Evolutionary conservation across 2,113 vertebrate species (phyloP).

Genomic region (Centropristis striata): DNA sequence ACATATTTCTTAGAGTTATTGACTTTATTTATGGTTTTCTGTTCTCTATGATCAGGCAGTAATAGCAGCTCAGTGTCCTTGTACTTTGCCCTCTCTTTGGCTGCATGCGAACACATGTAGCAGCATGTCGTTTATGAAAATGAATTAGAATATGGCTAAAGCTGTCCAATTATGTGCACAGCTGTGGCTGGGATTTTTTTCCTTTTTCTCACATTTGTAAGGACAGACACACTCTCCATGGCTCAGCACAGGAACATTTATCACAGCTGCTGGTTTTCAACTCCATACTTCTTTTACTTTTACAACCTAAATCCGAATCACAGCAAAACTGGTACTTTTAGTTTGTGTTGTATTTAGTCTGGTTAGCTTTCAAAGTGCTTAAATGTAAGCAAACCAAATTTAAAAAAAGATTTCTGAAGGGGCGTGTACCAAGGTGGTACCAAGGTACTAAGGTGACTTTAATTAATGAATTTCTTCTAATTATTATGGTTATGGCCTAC

Average conservation of each 20-base stretch:
- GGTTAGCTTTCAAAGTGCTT: too few species aligned
- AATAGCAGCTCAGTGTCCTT: conserved; percentile 8
- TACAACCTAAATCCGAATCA: too few species aligned
- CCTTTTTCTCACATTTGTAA: neutral
- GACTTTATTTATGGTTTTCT: neutral
- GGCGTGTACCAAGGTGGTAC: too few species aligned
- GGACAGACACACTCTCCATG: neutral
- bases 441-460: too few species aligned
- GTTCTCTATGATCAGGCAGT: conserved; percentile 4
- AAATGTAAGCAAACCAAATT: too few species aligned
- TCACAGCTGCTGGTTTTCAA: neutral
- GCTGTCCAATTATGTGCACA: neutral
- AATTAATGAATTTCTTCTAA: too few species aligned
- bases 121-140: conserved; percentile 2
- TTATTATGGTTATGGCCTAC: too few species aligned
- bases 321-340: too few species aligned
- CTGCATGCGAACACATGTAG: neutral
- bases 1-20: neutral
- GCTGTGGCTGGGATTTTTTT: neutral
- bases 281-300: too few species aligned
- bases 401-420: too few species aligned
- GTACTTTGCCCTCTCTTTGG: conserved; percentile 28
- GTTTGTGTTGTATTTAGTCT: too few species aligned
- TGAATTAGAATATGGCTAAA: neutral
- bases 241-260: neutral